Conservation (phyloP, 2,113 vertebrate genomes). For the Rostratula benghalensis region DNA sequence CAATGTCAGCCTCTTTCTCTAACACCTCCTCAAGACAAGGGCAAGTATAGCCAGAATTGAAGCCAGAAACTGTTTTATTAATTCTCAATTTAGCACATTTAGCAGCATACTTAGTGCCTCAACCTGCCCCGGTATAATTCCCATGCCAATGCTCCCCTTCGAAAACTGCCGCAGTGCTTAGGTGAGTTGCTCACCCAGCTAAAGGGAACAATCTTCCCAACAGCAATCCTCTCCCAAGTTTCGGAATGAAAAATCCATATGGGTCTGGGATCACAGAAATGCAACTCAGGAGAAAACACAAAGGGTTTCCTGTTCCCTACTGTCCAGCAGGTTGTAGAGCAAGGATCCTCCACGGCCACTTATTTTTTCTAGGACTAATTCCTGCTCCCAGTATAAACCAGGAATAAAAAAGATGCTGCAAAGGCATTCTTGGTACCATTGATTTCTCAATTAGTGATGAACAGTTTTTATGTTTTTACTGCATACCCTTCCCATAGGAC, state of each 20-base stretch:
- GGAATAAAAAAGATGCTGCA: background rate
- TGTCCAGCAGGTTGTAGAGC: background rate
- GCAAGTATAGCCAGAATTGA: background rate
- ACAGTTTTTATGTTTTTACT: background rate
- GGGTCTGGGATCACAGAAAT: background rate
- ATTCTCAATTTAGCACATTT: background rate
- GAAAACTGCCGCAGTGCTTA: background rate
- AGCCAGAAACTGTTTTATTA: background rate
- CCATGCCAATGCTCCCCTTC: background rate
- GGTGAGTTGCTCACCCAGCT: accelerated
- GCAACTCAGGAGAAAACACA: background rate
- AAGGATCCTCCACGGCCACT: background rate
- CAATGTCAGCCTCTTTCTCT: background rate
- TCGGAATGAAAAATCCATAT: background rate
- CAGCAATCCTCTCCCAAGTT: background rate
- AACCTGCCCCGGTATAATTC: background rate
- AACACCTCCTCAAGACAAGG: background rate
- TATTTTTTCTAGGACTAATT: background rate
- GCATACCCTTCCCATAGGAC: background rate
- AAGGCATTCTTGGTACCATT: background rate
- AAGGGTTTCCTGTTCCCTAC: background rate
- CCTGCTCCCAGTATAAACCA: background rate
- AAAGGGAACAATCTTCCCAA: background rate
- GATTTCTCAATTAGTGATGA: background rate
- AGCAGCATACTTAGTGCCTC: background rate